Percentiles rank a stretch among this genome's conserved stretches.
phyloP scores from a whole-genome alignment of 2,113 vertebrate genomes.

The Geococcyx californianus region DNA sequence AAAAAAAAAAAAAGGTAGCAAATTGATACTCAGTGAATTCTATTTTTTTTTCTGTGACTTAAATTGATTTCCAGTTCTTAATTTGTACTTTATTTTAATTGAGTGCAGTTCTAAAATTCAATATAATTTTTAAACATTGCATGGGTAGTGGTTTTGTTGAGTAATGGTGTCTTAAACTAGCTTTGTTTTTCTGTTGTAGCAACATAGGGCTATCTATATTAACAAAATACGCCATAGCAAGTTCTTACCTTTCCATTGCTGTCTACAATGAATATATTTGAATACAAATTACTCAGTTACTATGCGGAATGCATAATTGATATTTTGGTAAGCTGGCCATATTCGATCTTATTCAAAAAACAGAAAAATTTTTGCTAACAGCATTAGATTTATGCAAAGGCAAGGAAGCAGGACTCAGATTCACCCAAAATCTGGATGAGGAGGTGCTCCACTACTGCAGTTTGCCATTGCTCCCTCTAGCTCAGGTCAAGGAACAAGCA shows the following conservation, averaged over 20 bases:
- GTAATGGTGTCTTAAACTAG: background rate
- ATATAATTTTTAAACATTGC: background rate
- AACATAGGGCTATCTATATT: background rate
- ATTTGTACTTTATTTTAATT: slow-evolving; percentile 16
- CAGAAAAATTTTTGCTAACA: background rate
- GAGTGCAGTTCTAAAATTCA: background rate
- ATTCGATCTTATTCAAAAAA: background rate
- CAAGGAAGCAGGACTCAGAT: background rate
- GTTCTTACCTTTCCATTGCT: background rate
- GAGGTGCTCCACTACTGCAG: background rate
- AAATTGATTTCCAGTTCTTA: background rate
- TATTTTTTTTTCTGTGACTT: background rate
- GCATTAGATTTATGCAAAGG: background rate
- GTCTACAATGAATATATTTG: background rate
- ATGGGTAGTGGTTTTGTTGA: background rate
- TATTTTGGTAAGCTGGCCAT: background rate
- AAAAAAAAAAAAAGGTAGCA: slow-evolving; percentile 8
- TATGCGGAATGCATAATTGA: background rate
- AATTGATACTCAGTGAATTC: slow-evolving; percentile 13
- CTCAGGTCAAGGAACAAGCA: background rate
- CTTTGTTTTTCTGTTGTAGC: background rate
- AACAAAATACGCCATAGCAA: background rate
- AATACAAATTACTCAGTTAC: background rate
- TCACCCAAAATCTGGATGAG: background rate
- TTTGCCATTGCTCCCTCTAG: accelerated